phyloP scores from a whole-genome alignment of 2,113 vertebrate species.

The Osmerus eperlanus region DNA sequence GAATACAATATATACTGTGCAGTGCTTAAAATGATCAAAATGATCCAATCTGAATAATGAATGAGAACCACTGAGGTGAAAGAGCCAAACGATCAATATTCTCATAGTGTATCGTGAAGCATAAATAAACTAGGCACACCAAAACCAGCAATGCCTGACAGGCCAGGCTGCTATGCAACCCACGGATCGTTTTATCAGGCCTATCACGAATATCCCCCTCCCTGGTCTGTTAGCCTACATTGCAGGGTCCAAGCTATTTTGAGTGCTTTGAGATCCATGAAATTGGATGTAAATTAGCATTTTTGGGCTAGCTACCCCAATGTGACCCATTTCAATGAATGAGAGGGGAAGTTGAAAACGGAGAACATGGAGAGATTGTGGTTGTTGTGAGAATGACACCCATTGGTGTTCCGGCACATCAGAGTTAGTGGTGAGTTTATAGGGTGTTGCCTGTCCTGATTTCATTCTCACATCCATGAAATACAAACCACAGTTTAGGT shows the following conservation, averaged over 20 bases:
- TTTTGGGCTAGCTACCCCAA: conserved; percentile 53
- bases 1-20: too few species aligned
- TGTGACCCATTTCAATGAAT: conserved; percentile 60
- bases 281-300: conserved; percentile 70
- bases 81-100: conserved; percentile 54
- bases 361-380: conserved; percentile 37
- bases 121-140: conserved; percentile 61
- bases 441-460: too few species aligned
- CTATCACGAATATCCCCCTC: conserved; percentile 56
- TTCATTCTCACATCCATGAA: too few species aligned
- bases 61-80: not conserved
- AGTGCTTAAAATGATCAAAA: too few species aligned
- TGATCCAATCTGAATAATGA: not conserved
- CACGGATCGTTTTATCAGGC: conserved; percentile 63
- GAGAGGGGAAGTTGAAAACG: conserved; percentile 36
- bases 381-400: conserved; percentile 26
- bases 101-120: conserved; percentile 46
- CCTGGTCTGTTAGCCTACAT: conserved; percentile 38
- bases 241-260: conserved; percentile 58
- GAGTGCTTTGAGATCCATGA: conserved; percentile 69
- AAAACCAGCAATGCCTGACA: conserved; percentile 70
- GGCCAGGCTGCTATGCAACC: conserved; percentile 63
- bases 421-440: too few species aligned
- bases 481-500: too few species aligned
- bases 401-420: too few species aligned